Conservation (phyloP, 2,797 vertebrate genomes). For the Hemibagrus guttatus region DNA sequence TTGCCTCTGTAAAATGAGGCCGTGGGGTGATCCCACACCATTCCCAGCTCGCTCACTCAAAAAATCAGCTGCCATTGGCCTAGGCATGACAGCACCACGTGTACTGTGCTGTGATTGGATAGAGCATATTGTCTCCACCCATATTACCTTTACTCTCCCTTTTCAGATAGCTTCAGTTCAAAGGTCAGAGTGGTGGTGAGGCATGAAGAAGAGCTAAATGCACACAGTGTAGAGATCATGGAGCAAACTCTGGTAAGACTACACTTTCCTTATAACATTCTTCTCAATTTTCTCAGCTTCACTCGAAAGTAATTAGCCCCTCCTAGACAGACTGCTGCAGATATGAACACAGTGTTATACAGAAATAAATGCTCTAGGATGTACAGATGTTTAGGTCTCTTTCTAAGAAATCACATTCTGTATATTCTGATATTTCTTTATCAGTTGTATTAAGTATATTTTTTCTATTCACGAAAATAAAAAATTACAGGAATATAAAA, state of each 20-base stretch:
- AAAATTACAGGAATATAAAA: no score
- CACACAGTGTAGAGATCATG: slow-evolving; percentile 35
- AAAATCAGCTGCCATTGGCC: slow-evolving; percentile 39
- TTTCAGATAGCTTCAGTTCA: slow-evolving; percentile 37
- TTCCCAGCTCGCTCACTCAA: slow-evolving; percentile 18
- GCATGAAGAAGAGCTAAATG: background rate
- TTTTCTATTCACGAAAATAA: background rate
- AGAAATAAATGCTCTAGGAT: background rate
- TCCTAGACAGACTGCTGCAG: background rate
- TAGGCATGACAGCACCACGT: background rate
- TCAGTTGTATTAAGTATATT: background rate
- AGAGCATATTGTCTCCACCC: background rate
- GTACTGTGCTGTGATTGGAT: slow-evolving; percentile 36
- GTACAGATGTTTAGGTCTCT: background rate
- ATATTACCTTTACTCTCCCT: background rate
- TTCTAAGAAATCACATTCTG: background rate
- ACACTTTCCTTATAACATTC: background rate
- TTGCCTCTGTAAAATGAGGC: slow-evolving; percentile 10
- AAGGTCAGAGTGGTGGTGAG: slow-evolving; percentile 45
- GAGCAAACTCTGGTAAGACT: slow-evolving; percentile 52
- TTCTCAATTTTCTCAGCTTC: background rate
- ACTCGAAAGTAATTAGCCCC: background rate
- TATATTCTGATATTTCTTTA: background rate
- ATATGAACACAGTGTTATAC: background rate
- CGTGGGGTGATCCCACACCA: slow-evolving; percentile 52